phyloP scores from a whole-genome alignment of 1,140 invertebrate species.

The Zaprionus ghesquierei region DNA sequence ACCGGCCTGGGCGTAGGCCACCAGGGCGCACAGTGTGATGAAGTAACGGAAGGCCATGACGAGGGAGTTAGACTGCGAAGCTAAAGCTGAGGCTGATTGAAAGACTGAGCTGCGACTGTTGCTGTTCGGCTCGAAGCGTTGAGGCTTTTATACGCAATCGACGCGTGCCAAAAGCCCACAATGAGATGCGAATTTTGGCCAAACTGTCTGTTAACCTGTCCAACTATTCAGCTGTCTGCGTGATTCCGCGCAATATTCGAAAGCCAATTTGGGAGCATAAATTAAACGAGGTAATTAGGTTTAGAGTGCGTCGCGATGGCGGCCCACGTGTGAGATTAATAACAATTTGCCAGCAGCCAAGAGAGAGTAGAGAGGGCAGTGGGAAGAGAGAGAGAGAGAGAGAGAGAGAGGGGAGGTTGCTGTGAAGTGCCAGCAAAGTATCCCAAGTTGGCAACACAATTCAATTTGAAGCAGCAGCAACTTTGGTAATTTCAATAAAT shows the following conservation, averaged over 20 bases:
- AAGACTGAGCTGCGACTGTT: slow-evolving; percentile 61
- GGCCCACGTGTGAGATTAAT: slow-evolving; percentile 72
- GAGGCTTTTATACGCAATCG: slow-evolving; percentile 67
- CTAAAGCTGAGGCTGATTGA: slow-evolving; percentile 8
- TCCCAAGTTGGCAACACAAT: slow-evolving; percentile 79
- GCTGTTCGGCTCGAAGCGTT: slow-evolving; percentile 62
- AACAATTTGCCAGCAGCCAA: slow-evolving; percentile 66
- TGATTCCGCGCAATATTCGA: slow-evolving; percentile 53
- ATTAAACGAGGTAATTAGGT: slow-evolving; percentile 73
- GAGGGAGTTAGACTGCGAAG: slow-evolving; percentile 14
- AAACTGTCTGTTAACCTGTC: slow-evolving; percentile 22
- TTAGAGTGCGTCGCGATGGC: slow-evolving; percentile 16
- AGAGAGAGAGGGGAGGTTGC: background rate
- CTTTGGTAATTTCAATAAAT: slow-evolving; percentile 81
- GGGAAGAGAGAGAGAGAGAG: slow-evolving; percentile 1
- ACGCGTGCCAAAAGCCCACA: slow-evolving; percentile 74
- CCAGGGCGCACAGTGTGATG: slow-evolving; percentile 78
- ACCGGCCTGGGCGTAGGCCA: slow-evolving; percentile 83
- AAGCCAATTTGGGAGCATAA: slow-evolving; percentile 70
- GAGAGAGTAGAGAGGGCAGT: background rate
- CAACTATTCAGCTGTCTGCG: background rate
- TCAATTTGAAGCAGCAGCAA: slow-evolving; percentile 72
- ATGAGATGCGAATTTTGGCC: slow-evolving; percentile 47
- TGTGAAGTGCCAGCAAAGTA: slow-evolving; percentile 6
- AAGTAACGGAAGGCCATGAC: slow-evolving; percentile 82